Evolutionary conservation across 23 tunicate genomes (phyloP).

Genomic region (Halocynthia aurantium): DNA sequence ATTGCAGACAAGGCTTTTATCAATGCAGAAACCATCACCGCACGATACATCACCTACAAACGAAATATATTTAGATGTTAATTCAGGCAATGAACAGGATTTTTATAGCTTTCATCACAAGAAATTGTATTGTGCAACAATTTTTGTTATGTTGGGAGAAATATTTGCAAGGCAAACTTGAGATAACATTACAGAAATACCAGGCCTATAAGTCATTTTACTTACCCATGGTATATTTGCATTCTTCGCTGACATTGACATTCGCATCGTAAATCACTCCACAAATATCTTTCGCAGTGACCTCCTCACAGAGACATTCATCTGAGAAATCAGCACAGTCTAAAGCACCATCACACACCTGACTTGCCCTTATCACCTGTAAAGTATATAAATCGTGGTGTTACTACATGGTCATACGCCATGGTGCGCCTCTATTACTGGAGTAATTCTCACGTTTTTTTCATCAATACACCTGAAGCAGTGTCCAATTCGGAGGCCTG

Average conservation of each 20-base stretch:
- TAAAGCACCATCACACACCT: constrained; percentile 64
- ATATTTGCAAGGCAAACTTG: no score
- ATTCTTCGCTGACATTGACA: not conserved
- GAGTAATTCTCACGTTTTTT: constrained; percentile 30
- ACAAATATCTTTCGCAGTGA: constrained; percentile 12
- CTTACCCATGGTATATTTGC: constrained; percentile 9
- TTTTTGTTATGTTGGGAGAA: no score
- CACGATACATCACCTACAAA: constrained; percentile 31
- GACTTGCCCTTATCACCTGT: constrained; percentile 49
- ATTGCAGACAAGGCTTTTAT: constrained; percentile 29
- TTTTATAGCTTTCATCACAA: no score
- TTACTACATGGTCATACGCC: not conserved
- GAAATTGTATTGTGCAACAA: not conserved
- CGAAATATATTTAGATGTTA: no score
- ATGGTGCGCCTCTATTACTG: no score
- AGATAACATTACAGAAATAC: constrained; percentile 4
- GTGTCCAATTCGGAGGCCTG: constrained; percentile 9
- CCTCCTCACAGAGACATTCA: constrained; percentile 55
- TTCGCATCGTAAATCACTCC: constrained; percentile 7
- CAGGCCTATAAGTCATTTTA: not conserved
- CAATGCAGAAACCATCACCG: constrained; percentile 45
- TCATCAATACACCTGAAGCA: constrained; percentile 68
- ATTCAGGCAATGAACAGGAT: no score
- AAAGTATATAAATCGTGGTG: not conserved
- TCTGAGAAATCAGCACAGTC: constrained; percentile 81